These are phyloP conservation scores for Centropristis striata DNA, from an alignment of 2,113 vertebrate genomes.

Conservation along the genomic window DNA sequence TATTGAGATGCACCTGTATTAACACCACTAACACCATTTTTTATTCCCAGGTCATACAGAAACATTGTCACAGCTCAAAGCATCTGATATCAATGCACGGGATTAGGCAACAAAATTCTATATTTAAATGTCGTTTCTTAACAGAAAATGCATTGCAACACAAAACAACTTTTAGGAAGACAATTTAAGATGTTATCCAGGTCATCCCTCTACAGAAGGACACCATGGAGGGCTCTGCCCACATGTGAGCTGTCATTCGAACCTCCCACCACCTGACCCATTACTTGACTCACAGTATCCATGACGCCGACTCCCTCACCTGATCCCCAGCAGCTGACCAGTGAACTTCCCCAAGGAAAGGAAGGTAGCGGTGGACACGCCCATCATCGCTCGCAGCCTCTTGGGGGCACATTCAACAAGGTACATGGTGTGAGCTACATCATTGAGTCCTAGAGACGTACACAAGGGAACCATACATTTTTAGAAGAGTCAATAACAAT, in stretches of 20 bases:
- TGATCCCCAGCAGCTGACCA: slow-evolving; percentile 89
- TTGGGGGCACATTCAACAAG: slow-evolving; percentile 85
- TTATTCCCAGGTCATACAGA: no score
- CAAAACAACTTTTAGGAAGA: no score
- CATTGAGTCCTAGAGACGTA: slow-evolving; percentile 73
- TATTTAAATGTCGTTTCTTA: no score
- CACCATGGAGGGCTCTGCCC: neutral
- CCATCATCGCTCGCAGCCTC: slow-evolving; percentile 81
- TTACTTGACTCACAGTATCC: neutral
- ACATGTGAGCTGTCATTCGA: slow-evolving; percentile 34
- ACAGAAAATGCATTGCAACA: no score
- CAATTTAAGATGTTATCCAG: neutral
- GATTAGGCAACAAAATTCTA: no score
- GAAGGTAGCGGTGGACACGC: slow-evolving; percentile 81
- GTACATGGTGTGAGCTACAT: slow-evolving; percentile 83
- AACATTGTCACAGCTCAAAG: no score
- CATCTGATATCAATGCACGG: no score
- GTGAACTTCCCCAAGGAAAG: slow-evolving; percentile 83
- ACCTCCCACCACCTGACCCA: slow-evolving; percentile 4
- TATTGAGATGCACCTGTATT: no score
- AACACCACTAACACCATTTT: no score
- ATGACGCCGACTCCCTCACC: slow-evolving; percentile 74
- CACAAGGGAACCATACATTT: slow-evolving; percentile 17
- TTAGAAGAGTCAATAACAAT: slow-evolving; percentile 18
- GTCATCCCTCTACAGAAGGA: neutral